phyloP scores from a whole-genome alignment of 2,113 vertebrate species.

The Myrmophylax atrothorax region DNA sequence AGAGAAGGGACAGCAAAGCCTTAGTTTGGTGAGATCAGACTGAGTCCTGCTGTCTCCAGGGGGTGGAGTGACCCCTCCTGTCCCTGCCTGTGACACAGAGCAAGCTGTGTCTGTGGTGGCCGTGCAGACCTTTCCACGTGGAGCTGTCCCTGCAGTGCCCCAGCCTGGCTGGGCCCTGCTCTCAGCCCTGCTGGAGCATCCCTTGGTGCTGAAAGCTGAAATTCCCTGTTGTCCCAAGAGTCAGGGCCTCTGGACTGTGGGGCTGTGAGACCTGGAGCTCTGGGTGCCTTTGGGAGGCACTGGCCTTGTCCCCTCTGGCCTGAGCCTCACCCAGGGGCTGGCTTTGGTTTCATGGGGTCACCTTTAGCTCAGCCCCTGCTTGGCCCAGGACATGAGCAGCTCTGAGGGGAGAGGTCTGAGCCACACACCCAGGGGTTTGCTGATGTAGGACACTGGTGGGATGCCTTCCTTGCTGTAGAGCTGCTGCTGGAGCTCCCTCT shows the following conservation, averaged over 20 bases:
- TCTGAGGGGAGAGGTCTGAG: not conserved
- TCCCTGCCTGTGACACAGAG: not conserved
- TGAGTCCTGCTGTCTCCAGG: not conserved
- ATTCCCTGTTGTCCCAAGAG: not conserved
- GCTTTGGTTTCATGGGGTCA: not conserved
- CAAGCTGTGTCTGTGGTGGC: not conserved
- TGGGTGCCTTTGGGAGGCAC: not conserved
- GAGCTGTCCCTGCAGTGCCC: not conserved
- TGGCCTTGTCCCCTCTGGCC: not conserved
- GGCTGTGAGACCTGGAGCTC: not conserved
- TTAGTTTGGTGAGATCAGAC: not conserved
- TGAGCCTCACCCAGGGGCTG: not conserved
- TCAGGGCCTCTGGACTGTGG: not conserved
- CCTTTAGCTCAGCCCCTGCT: not conserved
- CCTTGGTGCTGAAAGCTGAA: rapidly evolving
- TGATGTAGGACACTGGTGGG: not conserved
- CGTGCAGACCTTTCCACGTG: not conserved
- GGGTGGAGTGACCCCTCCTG: not conserved
- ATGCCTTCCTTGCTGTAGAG: too few species aligned
- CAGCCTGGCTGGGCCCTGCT: not conserved
- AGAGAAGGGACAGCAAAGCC: not conserved
- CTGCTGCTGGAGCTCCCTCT: not conserved
- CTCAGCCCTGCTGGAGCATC: not conserved
- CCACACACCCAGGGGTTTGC: not conserved
- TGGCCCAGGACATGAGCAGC: rapidly evolving